Base-by-base conservation (phyloP, 2,888 invertebrate species). In the Calameuta pallipes region DNA sequence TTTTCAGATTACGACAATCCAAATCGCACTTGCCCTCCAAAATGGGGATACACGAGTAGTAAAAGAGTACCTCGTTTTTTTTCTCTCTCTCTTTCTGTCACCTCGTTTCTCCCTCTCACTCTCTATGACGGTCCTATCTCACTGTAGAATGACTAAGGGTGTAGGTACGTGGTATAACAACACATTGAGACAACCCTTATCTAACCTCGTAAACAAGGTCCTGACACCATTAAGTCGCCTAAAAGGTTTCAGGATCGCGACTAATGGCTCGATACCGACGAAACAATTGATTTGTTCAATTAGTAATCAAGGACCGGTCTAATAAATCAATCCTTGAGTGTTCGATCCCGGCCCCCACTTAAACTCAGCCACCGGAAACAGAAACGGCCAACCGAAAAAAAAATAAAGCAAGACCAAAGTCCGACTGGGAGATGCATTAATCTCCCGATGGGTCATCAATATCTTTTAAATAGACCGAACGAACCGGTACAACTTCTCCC, bases 281-380 rank as follows among this genome's bases (percentile, higher is more conserved):
- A 83, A 87, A 84, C 84, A 86, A 87, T 87, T 86, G 85, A 87
- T 87, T 84, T 83, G 84, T 84, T 84, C 85, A 87, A 88, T 87
- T 86, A 86, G 83, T 88, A 84, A 87, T 85, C 85, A 80, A 82
- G 81, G 56, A 79, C 69, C 74, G 75, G 76, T 75, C 69, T 56
- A 36, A 73, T 78, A 78, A 78, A 68, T 78, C 73, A 78, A 41
- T 68, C 41, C 15, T 15, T 41, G 41, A 41, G 41, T 41, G 41
- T 41, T 15, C 15, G 41, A 41, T 41, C 6, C 41, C 41, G 15
- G 41, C 15, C 41, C 6, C 15, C 4, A 15, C 41, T 6, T 41
- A 6, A 41, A 15, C 15, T 1, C 15, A 41, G 41, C 41, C 41
- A 41, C 41, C 15, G 41, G 41, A 41, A 41, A 41, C 41, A 41